Base-by-base conservation (phyloP, 2,113 vertebrate species). In the Castor canadensis region DNA sequence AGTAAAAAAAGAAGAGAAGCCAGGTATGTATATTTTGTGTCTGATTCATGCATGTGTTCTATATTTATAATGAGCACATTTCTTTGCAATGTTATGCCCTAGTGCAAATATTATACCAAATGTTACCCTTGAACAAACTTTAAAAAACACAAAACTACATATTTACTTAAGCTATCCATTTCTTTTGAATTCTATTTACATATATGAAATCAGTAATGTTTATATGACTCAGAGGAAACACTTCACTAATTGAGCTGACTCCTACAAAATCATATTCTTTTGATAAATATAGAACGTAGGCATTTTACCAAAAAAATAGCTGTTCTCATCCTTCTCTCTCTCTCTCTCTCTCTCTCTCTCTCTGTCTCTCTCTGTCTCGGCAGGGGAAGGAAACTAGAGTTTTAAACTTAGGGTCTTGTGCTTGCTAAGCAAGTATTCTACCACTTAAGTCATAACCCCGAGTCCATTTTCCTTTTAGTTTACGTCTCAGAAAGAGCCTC, bases 1-100 rank as follows among this genome's bases (percentile, higher is more conserved):
- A 88, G 24, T 56, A 3, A 98, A 89, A 93, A 98, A 95, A 40
- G 93, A 96, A 95, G 90, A 96, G 52, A 97, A 96, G 19, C 49
- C 81, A 84, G 92, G 96, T 96, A 93, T 75, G 95, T 83, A 47
- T 84, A 64, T 79, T 92, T 82, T 69, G 67, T 38, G 4, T 89
- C 32, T 11, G 2, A 56, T 35, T 54, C 7, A 58, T 92, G 20
- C 6, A 67, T 77, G n/a, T 4, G 47, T 89, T 82, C 9, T 6
- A 19, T 77, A 56, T 64, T 86, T 79, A 83, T 62, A 87, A 45
- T 43, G 38, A 92, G 76, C 83, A 93, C 9, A 80, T 54, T 4
- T 69, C 40, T 92, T 90, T 82, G 52, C 4, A 75, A 91, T 86
- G 2, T 76, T 54, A 45, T 86, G 22, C 28, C 13, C 15, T 73